Evolutionary conservation across 2,888 invertebrate genomes (phyloP), one percentile per base, ranked within the genome.

Genomic region (Hypomecis atomaria): DNA sequence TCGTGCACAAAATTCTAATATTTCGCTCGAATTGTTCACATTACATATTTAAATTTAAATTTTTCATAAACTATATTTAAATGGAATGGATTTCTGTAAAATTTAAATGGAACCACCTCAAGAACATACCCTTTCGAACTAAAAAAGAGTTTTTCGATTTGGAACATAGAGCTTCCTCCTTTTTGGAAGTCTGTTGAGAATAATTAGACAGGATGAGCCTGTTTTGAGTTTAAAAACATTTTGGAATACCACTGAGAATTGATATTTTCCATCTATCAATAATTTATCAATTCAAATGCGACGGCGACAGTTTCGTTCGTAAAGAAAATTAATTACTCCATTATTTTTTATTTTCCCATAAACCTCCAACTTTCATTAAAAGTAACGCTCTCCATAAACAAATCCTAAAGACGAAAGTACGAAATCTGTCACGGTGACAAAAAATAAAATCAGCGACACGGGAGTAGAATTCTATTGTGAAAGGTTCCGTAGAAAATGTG

Each of bases 291-390:
- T 42, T 37, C 10, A n/a, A 34, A 33, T 49, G 49, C 13, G 8
- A 50, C 59, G 50, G 52, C 50, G 59, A 50, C 54, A 45, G 49
- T 40, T 34, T 62, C 42, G 45, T 56, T 55, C 34, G 36, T 63
- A 45, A 13, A 47, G 47, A 33, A 36, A 56, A 56, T 47, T 56
- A 56, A 53, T 57, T 44, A 59, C 61, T 42, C 34, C 64, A 56
- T 64, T 62, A 52, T 43, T 48, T 62, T 62, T 62, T 67, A 62
- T 60, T 58, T 63, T 58, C 55, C 55, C 55, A 60, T 65, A 65
- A 65, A 65, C 49, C 23, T 36, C 10, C 36, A 48, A 42, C 43
- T 53, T 48, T 34, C 57, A 61, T 65, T 65, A 63, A 63, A 66
- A 66, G 42, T 60, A 66, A 66, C 23, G 50, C 45, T 34, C 45